These are phyloP conservation scores for Lasioglossum vierecki DNA, from an alignment of 2,888 invertebrate species.

Conservation along the genomic window DNA sequence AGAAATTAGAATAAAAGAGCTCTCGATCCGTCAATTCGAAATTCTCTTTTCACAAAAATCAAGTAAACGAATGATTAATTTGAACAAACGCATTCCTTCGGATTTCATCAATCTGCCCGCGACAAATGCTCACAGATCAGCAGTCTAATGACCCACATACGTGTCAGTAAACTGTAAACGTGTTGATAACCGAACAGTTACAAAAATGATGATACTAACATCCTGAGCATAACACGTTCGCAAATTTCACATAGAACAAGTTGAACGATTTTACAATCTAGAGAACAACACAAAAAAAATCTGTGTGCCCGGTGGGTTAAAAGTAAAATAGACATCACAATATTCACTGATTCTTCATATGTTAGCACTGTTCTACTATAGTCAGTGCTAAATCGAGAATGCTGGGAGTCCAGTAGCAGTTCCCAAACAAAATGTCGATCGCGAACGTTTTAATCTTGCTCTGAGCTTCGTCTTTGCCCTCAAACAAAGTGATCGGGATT, in stretches of 20 bases:
- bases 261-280: not conserved
- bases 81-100: not conserved
- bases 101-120: not conserved
- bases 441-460: not conserved
- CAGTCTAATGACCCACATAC: not conserved
- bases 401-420: not conserved
- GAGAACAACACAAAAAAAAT: not conserved
- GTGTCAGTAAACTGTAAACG: not conserved
- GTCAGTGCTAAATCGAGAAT: not conserved
- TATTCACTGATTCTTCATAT: not conserved
- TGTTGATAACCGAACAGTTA: not conserved
- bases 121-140: not conserved
- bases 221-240: not conserved
- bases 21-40: not conserved
- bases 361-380: not conserved
- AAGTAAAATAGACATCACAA: not conserved
- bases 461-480: not conserved
- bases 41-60: not conserved
- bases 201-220: not conserved
- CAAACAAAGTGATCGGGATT: not conserved
- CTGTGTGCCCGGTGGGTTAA: not conserved
- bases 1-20: too few species aligned
- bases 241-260: not conserved
- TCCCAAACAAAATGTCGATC: not conserved
- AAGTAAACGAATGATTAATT: not conserved